phyloP scores from a whole-genome alignment of 1,140 invertebrate genomes.

The Plectrocnemia conspersa region DNA sequence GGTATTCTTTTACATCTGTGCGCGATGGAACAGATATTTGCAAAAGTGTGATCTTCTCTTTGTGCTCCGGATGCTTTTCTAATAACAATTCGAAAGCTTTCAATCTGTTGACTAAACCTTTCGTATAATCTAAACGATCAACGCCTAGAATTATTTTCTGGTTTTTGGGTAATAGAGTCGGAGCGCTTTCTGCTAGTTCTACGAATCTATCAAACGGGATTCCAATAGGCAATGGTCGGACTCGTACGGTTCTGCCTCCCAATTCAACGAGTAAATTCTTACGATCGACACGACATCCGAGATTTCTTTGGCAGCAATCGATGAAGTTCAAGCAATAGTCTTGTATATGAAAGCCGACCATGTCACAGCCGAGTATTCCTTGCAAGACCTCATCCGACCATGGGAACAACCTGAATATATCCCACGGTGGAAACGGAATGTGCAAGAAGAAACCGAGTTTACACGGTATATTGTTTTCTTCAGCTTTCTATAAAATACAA shows the following conservation, averaged over 20 bases:
- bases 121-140: conserved; percentile 86
- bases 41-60: conserved; percentile 74
- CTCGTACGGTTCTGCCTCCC: conserved; percentile 75
- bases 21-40: conserved; percentile 86
- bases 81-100: conserved; percentile 79
- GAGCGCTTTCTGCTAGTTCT: conserved; percentile 71
- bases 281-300: conserved; percentile 82
- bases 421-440: conserved; percentile 90
- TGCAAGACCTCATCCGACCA: conserved; percentile 91
- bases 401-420: conserved; percentile 83
- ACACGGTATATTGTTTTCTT: conserved; percentile 70
- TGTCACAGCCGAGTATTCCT: conserved; percentile 83
- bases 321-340: conserved; percentile 90
- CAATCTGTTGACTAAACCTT: conserved; percentile 80
- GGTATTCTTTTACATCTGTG: conserved; percentile 86
- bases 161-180: conserved; percentile 64
- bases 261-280: conserved; percentile 84
- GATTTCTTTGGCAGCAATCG: conserved; percentile 81
- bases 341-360: conserved; percentile 88
- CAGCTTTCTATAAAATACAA: conserved; percentile 56
- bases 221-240: conserved; percentile 79
- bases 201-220: conserved; percentile 86
- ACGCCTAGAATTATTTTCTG: conserved; percentile 83
- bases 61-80: conserved; percentile 80
- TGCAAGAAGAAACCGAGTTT: conserved; percentile 88